A percentile compares a stretch with the other conserved stretches of the same genome.
Conservation (phyloP, 2,888 invertebrate genomes). For the Cantharis flavilabris region DNA sequence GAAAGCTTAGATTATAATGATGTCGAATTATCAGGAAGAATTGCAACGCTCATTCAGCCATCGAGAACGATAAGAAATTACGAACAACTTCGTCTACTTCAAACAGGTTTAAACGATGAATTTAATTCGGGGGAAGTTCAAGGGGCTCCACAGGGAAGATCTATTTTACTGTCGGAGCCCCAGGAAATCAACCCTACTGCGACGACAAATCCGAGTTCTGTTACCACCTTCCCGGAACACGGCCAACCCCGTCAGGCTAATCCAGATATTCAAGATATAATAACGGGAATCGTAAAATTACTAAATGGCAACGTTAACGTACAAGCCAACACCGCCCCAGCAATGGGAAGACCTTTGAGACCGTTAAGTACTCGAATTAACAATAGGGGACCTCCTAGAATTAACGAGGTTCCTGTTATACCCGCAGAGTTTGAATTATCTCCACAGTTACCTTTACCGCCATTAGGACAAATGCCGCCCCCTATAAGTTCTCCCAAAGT, state of each 20-base stretch:
- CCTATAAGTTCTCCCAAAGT: constrained; percentile 59
- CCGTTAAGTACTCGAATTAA: constrained; percentile 82
- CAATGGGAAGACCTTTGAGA: constrained; percentile 62
- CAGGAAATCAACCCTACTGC: constrained; percentile 57
- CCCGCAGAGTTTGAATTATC: constrained; percentile 70
- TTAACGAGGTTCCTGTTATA: constrained; percentile 75
- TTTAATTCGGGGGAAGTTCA: constrained; percentile 74
- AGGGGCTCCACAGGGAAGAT: constrained; percentile 75
- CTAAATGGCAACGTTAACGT: constrained; percentile 88
- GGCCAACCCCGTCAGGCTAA: constrained; percentile 61
- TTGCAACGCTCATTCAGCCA: constrained; percentile 58
- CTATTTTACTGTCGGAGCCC: constrained; percentile 71
- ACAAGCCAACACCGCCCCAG: constrained; percentile 71
- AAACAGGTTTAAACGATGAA: constrained; percentile 38
- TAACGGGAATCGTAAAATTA: constrained; percentile 86
- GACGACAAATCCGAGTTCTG: constrained; percentile 58
- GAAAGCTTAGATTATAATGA: constrained; percentile 58
- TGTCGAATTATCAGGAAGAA: constrained; percentile 54
- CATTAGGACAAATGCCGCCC: constrained; percentile 57
- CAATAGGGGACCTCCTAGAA: constrained; percentile 86
- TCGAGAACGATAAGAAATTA: constrained; percentile 60
- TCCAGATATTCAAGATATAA: constrained; percentile 87
- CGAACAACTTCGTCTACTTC: constrained; percentile 28
- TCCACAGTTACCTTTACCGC: constrained; percentile 55
- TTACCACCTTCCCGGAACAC: constrained; percentile 57